Evolutionary conservation across 2,113 vertebrate species (phyloP), one percentile per base, ranked within the genome.

Genomic region (Pelodiscus sinensis): DNA sequence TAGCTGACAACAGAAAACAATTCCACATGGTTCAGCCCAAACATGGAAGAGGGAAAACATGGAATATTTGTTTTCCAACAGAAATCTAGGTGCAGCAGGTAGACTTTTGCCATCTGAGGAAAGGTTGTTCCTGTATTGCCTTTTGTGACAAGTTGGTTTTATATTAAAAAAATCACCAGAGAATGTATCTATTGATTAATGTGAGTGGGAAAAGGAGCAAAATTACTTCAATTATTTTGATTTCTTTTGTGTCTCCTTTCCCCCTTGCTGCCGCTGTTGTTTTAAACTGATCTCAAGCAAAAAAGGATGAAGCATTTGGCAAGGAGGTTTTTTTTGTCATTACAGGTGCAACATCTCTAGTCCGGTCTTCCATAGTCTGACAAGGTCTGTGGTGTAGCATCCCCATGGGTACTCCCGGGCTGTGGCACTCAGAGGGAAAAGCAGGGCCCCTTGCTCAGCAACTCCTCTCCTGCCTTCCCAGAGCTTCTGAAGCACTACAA

Each of bases 41-140:
- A 35, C 29, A 35, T n/a, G n/a, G 79, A 86, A 86, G 65, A 35
- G 7, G 77, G 12, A 29, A 24, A 92, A 81, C 29, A 86, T 65
- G 44, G n/a, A 82, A 16, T 73, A 68, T 87, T 77, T 90, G 82
- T 79, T 94, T 92, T 93, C 29, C 92, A 92, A 90, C 79, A 50
- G 51, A 92, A 89, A 90, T 73, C 21, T 68, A 38, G 11, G 14
- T 9, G 9, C n/a, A 86, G n/a, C 22, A 87, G 78, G 71, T 89
- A 57, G 89, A 38, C 50, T 90, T 92, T 81, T 73, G n/a, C 81
- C 77, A 75, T 79, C 50, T 84, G 79, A 57, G 19, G 13, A 80
- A 31, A 85, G 9, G 50, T 5, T 11, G 71, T 58, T 82, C 54
- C n/a, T 60, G 50, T 44, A 57, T 22, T 93, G n/a, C 9, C 31